Percentiles rank a stretch among this genome's conserved stretches.
phyloP scores from a whole-genome alignment of 2,888 invertebrate genomes.

The Anagyrus pseudococci region DNA sequence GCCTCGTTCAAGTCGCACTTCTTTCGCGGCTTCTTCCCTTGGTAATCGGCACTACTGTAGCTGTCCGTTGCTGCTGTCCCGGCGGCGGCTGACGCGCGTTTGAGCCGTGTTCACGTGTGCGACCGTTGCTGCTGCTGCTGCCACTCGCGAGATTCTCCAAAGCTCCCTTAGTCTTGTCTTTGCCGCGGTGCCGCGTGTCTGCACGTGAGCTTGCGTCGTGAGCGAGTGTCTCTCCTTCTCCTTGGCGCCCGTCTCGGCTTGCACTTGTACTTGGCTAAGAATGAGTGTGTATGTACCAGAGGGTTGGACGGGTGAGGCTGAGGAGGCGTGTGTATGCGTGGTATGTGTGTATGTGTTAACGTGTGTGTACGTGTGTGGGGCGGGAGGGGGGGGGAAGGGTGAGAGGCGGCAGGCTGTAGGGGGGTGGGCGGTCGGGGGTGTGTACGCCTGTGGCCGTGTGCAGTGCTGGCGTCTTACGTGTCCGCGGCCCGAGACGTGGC shows the following conservation, averaged over 20 bases:
- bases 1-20: too few species aligned
- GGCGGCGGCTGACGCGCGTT: constrained; percentile 26
- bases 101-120: constrained; percentile 27
- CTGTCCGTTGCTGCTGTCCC: constrained; percentile 1
- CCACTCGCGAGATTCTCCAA: background rate
- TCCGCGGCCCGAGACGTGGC: background rate
- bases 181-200: constrained; percentile 1
- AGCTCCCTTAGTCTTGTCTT: background rate
- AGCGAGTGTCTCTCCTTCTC: constrained; percentile 21
- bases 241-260: background rate
- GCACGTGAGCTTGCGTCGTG: background rate
- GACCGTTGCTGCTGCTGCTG: background rate
- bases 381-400: constrained; percentile 44
- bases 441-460: constrained; percentile 48
- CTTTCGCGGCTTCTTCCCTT: too few species aligned
- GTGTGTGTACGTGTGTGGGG: constrained; percentile 19
- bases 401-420: constrained; percentile 1
- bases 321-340: constrained; percentile 25
- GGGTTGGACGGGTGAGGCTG: constrained; percentile 30
- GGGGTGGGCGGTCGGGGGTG: constrained; percentile 44
- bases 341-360: constrained; percentile 11
- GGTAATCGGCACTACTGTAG: too few species aligned
- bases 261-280: constrained; percentile 34
- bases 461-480: constrained; percentile 47
- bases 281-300: too few species aligned